These are phyloP conservation scores for Tenthredo mesomela DNA, from an alignment of 2,888 invertebrate species.

Conservation along the genomic window DNA sequence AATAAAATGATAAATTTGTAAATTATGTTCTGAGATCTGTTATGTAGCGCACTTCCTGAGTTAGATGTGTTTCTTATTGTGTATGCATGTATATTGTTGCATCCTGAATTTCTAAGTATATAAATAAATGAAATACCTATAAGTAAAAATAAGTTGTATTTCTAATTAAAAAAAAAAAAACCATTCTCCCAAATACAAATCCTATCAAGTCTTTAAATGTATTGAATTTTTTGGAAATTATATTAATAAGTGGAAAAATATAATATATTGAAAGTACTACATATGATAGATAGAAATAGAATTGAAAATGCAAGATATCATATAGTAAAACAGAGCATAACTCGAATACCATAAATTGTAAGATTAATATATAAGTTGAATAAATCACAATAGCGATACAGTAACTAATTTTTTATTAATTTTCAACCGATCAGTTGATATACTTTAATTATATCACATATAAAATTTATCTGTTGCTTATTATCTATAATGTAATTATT, in stretches of 20 bases:
- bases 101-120: constrained; percentile 47
- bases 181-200: not conserved
- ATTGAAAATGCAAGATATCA: not conserved
- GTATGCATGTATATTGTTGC: constrained; percentile 51
- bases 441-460: constrained; percentile 34
- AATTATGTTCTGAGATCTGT: constrained; percentile 47
- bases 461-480: constrained; percentile 36
- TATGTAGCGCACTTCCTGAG: constrained; percentile 18
- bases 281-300: not conserved
- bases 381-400: constrained; percentile 37
- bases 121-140: constrained; percentile 48
- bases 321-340: not conserved
- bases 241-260: not conserved
- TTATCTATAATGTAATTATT: constrained; percentile 19
- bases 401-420: constrained; percentile 40
- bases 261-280: not conserved
- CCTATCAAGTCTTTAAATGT: not conserved
- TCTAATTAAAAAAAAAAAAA: not conserved
- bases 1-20: constrained; percentile 41
- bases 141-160: constrained; percentile 21
- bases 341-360: not conserved
- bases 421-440: constrained; percentile 30
- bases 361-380: not conserved
- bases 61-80: constrained; percentile 41
- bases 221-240: not conserved